Conservation (phyloP, 1,140 invertebrate species). For the Diuraphis noxia region DNA sequence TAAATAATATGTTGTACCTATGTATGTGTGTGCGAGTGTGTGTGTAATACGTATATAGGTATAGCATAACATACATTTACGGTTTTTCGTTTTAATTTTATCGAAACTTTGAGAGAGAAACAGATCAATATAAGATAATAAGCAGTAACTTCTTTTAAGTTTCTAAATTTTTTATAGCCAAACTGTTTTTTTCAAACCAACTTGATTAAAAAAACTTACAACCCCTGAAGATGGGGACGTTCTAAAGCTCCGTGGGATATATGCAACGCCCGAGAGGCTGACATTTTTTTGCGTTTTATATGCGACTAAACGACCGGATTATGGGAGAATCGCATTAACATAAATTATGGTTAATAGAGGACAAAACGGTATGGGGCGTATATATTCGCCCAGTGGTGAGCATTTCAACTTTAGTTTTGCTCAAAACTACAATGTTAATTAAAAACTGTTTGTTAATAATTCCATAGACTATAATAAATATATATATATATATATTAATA, state of each 20-base stretch:
- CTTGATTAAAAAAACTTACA: constrained; percentile 38
- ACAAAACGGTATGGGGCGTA: not conserved
- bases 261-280: not conserved
- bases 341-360: constrained; percentile 28
- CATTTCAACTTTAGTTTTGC: not conserved
- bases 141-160: not conserved
- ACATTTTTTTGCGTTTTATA: constrained; percentile 20
- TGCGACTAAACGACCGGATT: constrained; percentile 36
- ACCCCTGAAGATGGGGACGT: not conserved
- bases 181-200: constrained; percentile 6
- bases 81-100: not conserved
- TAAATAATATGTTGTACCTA: not conserved
- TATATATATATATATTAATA: not conserved
- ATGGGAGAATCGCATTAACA: constrained; percentile 31
- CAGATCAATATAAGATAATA: constrained; percentile 35
- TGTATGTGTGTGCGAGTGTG: too few species aligned
- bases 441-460: not conserved
- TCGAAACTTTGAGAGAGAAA: not conserved
- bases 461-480: not conserved
- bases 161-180: not conserved
- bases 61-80: not conserved
- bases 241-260: not conserved
- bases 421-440: not conserved
- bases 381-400: not conserved
- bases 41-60: not conserved